Base-by-base conservation (phyloP, 2,113 vertebrate genomes). In the Phocoena sinus region DNA sequence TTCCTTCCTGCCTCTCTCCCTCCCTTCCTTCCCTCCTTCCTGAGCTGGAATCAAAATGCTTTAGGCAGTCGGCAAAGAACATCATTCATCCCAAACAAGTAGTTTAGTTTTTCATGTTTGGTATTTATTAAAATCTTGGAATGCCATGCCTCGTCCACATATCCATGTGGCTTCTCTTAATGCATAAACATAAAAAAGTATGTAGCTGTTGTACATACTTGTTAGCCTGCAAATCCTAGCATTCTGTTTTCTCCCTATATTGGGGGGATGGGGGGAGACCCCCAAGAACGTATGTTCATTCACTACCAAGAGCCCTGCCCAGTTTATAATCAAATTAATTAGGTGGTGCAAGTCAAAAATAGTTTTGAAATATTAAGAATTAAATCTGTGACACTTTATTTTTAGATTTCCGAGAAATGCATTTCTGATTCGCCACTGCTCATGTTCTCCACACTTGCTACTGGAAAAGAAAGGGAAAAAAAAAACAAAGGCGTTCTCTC, bases 351-450 rank as follows among this genome's bases (percentile, higher is more conserved):
- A 76, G 84, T 92, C 38, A 91, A 60, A 93, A 93, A 73, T 9
- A 33, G 62, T 53, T 96, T 73, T 4, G 76, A 92, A 74, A 95
- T 73, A 44, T 44, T 83, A 62, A 84, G 81, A 87, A 71, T 95
- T 74, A 25, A 41, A 81, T 88, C 58, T 56, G 50, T 92, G 50
- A 85, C 18, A 20, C 58, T 95, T 70, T 50, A 13, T 47, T 89
- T 94, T 95, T 90, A 73, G 83, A 63, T 77, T 92, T 96, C 79
- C 47, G 33, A 76, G 82, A 90, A 96, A 56, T 62, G 74, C 41
- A 2, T 94, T 81, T 68, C 77, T 79, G 71, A 63, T 18, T 31
- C 65, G 56, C 53, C n/a, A 56, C 62, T 38, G 68, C 33, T 60
- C 8, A 2, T 8, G 28, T 23, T 74, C 25, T 41, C 60, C 65